Evolutionary conservation across 2,797 vertebrate genomes (phyloP).

Genomic region (Ctenosaura bakeri): DNA sequence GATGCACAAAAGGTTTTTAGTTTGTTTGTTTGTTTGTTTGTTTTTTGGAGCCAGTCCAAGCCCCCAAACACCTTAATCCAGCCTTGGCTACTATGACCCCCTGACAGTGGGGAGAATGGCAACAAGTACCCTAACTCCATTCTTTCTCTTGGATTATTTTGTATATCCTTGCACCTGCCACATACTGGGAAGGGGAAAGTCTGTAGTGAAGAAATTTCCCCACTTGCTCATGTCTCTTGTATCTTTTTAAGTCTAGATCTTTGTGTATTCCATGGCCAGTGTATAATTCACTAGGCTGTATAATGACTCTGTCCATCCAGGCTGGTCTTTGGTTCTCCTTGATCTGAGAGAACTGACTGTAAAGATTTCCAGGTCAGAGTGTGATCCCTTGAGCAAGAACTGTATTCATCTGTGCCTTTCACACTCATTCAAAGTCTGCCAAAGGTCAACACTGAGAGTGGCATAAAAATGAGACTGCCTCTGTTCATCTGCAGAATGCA

Average conservation of each 20-base stretch:
- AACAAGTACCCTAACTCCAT: not conserved
- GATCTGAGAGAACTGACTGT: not conserved
- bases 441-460: not conserved
- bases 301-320: not conserved
- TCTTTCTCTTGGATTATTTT: not conserved
- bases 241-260: not conserved
- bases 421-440: constrained; percentile 7
- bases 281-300: not conserved
- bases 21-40: no score
- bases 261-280: not conserved
- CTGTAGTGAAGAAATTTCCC: no score
- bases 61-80: no score
- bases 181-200: not conserved
- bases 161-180: not conserved
- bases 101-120: not conserved
- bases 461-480: not conserved
- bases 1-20: no score
- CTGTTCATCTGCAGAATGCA: not conserved
- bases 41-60: no score
- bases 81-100: not conserved
- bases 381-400: not conserved
- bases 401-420: not conserved
- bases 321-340: not conserved
- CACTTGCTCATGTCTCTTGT: not conserved
- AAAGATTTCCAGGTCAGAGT: not conserved